A percentile compares a stretch with the other conserved stretches of the same genome.
Conservation (phyloP, 2,888 invertebrate genomes). For the Tenthredo livida region DNA sequence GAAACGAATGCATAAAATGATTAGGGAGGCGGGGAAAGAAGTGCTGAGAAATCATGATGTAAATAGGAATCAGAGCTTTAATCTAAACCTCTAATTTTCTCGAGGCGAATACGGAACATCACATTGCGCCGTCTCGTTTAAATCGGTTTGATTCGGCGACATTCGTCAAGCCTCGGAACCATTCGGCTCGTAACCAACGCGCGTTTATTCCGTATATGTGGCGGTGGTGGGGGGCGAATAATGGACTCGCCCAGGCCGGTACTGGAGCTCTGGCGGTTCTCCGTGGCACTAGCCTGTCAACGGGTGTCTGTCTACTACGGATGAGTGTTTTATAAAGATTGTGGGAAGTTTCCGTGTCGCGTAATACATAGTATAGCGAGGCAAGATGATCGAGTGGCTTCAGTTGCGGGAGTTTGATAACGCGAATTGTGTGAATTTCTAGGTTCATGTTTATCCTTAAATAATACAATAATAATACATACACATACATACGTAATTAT, state of each 20-base stretch:
- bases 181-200: constrained; percentile 50
- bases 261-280: constrained; percentile 66
- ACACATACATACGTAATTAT: no score
- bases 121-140: constrained; percentile 27
- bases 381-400: constrained; percentile 40
- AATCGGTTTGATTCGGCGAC: constrained; percentile 16
- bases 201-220: constrained; percentile 27
- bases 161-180: not conserved
- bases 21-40: not conserved
- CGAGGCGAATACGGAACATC: not conserved
- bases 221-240: constrained; percentile 23
- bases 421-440: not conserved
- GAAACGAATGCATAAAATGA: not conserved
- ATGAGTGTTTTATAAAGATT: constrained; percentile 50
- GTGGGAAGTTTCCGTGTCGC: constrained; percentile 26
- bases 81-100: not conserved
- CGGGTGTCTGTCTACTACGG: constrained; percentile 45
- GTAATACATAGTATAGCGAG: not conserved
- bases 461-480: not conserved
- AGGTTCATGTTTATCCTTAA: not conserved
- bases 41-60: not conserved
- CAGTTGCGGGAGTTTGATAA: not conserved
- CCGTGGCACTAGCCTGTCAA: constrained; percentile 63
- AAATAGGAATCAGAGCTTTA: not conserved
- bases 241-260: constrained; percentile 52